Conservation (phyloP, 2,113 vertebrate species). For the Porphyrio hochstetteri region DNA sequence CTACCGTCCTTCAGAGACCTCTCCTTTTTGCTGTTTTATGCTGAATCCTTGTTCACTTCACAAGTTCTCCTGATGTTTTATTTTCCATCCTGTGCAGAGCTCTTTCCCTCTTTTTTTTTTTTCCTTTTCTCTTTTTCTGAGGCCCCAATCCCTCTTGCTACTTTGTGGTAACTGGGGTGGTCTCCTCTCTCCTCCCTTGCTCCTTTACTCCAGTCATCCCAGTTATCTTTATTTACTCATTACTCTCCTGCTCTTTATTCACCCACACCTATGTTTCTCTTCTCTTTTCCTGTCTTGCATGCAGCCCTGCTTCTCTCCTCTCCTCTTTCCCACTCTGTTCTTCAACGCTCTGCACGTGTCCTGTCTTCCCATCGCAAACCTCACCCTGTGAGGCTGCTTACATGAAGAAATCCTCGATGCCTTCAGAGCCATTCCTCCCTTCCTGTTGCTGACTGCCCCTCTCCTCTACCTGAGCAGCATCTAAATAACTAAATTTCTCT, state of each 20-base stretch:
- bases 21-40: neutral
- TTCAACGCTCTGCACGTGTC: neutral
- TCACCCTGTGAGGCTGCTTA: neutral
- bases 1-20: constrained; percentile 12
- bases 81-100: neutral
- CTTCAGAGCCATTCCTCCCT: neutral
- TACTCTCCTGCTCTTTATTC: neutral
- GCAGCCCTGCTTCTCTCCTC: neutral
- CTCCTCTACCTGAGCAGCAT: neutral
- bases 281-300: neutral
- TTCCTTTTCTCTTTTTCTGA: neutral
- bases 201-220: neutral
- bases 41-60: neutral
- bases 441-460: neutral
- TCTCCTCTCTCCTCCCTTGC: neutral
- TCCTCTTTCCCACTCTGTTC: neutral
- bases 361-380: neutral
- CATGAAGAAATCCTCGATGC: neutral
- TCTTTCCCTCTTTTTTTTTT: neutral
- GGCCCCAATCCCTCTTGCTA: neutral
- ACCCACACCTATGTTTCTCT: neutral
- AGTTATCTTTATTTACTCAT: neutral
- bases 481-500: neutral
- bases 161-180: neutral
- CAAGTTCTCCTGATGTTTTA: neutral